A percentile compares a stretch with the other conserved stretches of the same genome.
Evolutionary conservation across 2,888 invertebrate species (phyloP).

Genomic region (Choristoneura rosaceana): DNA sequence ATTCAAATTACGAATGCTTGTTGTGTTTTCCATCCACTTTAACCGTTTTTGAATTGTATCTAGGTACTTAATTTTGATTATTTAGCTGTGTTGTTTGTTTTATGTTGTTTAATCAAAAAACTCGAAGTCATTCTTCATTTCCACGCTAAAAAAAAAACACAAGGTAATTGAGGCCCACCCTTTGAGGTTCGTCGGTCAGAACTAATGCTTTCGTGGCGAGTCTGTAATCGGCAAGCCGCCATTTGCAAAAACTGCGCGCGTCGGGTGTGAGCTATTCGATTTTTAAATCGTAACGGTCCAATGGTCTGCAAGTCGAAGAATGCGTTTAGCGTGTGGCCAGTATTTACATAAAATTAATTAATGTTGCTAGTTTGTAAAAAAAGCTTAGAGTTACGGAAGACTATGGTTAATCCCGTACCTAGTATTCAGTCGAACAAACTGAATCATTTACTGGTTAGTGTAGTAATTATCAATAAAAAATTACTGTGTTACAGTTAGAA

Average conservation of each 20-base stretch:
- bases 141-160: background rate
- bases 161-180: slow-evolving; percentile 1
- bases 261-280: slow-evolving; percentile 17
- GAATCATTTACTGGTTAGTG: too few species aligned
- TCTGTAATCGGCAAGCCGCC: slow-evolving; percentile 18
- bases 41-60: too few species aligned
- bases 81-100: too few species aligned
- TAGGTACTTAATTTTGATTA: too few species aligned
- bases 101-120: background rate
- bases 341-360: background rate
- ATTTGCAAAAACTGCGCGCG: slow-evolving; percentile 21
- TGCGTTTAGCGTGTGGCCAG: background rate
- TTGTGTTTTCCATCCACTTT: too few species aligned
- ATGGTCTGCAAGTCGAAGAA: background rate
- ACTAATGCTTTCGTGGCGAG: slow-evolving; percentile 13
- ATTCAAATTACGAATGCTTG: too few species aligned
- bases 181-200: slow-evolving; percentile 9
- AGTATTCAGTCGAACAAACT: too few species aligned
- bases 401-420: too few species aligned
- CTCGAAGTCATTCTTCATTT: background rate
- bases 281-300: slow-evolving; percentile 20
- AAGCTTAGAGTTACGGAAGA: too few species aligned
- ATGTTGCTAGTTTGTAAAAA: too few species aligned
- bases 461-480: too few species aligned
- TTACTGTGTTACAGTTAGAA: too few species aligned